Conservation (phyloP, 2,888 invertebrate genomes). For the Caenorhabditis sp. region DNA sequence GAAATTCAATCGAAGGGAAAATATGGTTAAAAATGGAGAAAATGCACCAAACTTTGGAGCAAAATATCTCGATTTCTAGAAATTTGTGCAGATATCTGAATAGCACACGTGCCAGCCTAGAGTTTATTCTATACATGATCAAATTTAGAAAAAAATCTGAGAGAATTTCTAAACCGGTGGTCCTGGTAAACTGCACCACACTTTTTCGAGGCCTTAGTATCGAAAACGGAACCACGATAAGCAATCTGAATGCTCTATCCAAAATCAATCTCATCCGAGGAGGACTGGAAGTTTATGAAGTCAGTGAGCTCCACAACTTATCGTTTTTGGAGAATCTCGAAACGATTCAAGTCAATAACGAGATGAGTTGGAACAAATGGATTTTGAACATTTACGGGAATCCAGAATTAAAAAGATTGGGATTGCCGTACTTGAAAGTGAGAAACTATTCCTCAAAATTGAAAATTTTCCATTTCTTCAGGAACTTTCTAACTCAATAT, state of each 20-base stretch:
- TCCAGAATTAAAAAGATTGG: neutral
- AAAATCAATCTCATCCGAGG: neutral
- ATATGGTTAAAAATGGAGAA: too few species aligned
- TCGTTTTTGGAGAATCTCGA: conserved; percentile 1
- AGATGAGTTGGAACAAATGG: neutral
- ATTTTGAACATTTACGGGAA: conserved; percentile 8
- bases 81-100: too few species aligned
- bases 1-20: too few species aligned
- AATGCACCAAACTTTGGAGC: too few species aligned
- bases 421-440: neutral
- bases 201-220: neutral
- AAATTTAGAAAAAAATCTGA: too few species aligned
- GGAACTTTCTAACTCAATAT: too few species aligned
- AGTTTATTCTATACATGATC: too few species aligned
- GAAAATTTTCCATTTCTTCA: too few species aligned
- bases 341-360: neutral
- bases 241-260: neutral
- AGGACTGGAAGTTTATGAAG: neutral
- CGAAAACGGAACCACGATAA: neutral
- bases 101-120: too few species aligned
- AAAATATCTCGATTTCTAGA: too few species aligned
- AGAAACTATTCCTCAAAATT: neutral
- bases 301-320: conserved; percentile 1
- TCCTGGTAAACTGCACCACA: neutral
- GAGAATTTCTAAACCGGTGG: too few species aligned